phyloP scores from a whole-genome alignment of 2,888 invertebrate genomes.

The Ctena decussata region DNA sequence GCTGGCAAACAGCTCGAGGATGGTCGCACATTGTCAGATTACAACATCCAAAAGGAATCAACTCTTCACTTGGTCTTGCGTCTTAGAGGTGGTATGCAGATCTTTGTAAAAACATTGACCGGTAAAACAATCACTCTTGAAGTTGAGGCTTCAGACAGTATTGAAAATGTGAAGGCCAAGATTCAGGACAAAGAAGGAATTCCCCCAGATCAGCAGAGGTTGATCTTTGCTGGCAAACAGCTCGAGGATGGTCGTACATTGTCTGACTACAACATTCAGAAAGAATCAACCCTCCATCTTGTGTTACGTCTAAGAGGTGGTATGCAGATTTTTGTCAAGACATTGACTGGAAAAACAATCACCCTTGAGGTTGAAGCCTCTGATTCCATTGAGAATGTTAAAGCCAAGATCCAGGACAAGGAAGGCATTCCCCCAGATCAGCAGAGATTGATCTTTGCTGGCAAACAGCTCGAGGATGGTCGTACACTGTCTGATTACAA shows the following conservation, averaged over 20 bases:
- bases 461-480: slow-evolving; percentile 98
- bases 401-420: slow-evolving; percentile 89
- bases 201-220: slow-evolving; percentile 86
- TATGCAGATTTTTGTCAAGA: slow-evolving; percentile 93
- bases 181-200: slow-evolving; percentile 89
- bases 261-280: slow-evolving; percentile 98
- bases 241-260: slow-evolving; percentile 97
- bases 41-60: slow-evolving; percentile 98
- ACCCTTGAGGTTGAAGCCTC: slow-evolving; percentile 91
- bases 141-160: slow-evolving; percentile 95
- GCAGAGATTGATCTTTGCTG: slow-evolving; percentile 96
- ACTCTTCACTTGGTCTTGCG: slow-evolving; percentile 96
- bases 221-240: slow-evolving; percentile 96
- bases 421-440: slow-evolving; percentile 91
- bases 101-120: slow-evolving; percentile 74
- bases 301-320: slow-evolving; percentile 98
- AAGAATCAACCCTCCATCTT: slow-evolving; percentile 96
- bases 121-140: slow-evolving; percentile 77
- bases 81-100: slow-evolving; percentile 91
- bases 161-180: slow-evolving; percentile 95
- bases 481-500: slow-evolving; percentile 97
- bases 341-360: slow-evolving; percentile 86
- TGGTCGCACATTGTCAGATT: slow-evolving; percentile 96
- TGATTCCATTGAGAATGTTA: slow-evolving; percentile 98
- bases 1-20: slow-evolving; percentile 98